Evolutionary conservation across 2,888 invertebrate genomes (phyloP), one percentile per base, ranked within the genome.

Genomic region (Selenia dentaria): DNA sequence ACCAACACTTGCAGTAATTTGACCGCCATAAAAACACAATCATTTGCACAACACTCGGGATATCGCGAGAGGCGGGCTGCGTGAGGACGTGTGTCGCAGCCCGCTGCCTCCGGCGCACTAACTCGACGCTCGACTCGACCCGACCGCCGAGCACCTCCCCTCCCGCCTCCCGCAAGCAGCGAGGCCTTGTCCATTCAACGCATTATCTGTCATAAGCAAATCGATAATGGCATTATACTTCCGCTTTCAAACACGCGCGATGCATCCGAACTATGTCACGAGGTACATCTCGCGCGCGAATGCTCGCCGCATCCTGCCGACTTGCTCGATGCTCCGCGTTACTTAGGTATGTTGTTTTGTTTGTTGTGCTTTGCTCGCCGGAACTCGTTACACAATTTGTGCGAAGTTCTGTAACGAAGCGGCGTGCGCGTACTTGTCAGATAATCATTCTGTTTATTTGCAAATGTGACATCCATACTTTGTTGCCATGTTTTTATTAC

Each of bases 21-120:
- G 92, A 94, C 92, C 94, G 95, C 95, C 94, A 95, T 94, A 94
- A 92, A 93, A 93, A 92, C 92, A 92, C 92, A 92, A 92, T 92
- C 94, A 94, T 94, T 93, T 93, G 93, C 92, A 91, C 89, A 78
- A 74, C 79, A 86, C 85, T 83, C 84, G 82, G 66, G 78, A 80
- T 75, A 52, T 70, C 69, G 63, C 74, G 81, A 74, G 73, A 79
- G 78, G 88, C 90, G 87, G 87, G 88, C 89, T 85, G 89, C 88
- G 85, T 73, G 64, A 60, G 73, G 57, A 79, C 77, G 71, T 77
- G 74, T 78, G 74, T 70, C 79, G 79, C 79, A 79, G 79, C 83
- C 80, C 81, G 79, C 81, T 74, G 74, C 81, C 76, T 76, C 74
- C 80, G 80, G 79, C 83, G 75, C 79, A 82, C 83, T 83, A 74